Evolutionary conservation across 2,888 invertebrate genomes (phyloP).

Genomic region (Abrostola triplasia): DNA sequence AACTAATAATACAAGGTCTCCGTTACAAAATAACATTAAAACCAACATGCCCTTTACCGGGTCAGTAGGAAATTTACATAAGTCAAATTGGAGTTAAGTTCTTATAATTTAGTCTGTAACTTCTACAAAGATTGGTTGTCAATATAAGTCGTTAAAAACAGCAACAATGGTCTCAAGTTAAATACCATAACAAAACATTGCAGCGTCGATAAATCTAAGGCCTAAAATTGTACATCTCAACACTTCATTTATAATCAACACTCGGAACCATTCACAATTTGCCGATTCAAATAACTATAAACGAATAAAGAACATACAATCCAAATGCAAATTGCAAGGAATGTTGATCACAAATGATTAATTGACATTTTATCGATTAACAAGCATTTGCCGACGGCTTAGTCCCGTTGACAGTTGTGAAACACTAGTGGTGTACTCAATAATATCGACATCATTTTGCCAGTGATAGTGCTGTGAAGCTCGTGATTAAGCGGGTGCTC

Average conservation of each 20-base stretch:
- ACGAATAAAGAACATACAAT: conserved; percentile 12
- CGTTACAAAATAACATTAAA: conserved; percentile 42
- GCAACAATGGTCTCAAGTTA: conserved; percentile 4
- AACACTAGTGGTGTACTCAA: conserved; percentile 17
- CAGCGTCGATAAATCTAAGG: conserved; percentile 8
- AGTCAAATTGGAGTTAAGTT: conserved; percentile 25
- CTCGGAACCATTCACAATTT: conserved; percentile 14
- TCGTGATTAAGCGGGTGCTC: conserved; percentile 54
- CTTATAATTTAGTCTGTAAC: conserved; percentile 19
- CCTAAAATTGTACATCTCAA: conserved; percentile 15
- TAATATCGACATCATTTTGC: conserved; percentile 35
- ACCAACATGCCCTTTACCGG: conserved; percentile 45
- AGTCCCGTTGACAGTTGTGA: neutral
- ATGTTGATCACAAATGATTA: conserved; percentile 53
- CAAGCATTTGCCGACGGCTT: conserved; percentile 6
- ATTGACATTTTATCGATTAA: conserved; percentile 32
- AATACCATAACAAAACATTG: conserved; percentile 5
- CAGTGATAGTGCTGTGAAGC: conserved; percentile 61
- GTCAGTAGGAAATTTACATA: conserved; percentile 41
- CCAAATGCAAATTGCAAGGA: conserved; percentile 28
- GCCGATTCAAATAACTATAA: conserved; percentile 12
- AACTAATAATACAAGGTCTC: conserved; percentile 62
- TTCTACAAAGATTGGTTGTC: neutral
- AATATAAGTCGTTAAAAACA: conserved; percentile 9
- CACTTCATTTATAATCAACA: conserved; percentile 49